phyloP scores from a whole-genome alignment of 2,888 invertebrate species.

The Shargacucullia verbasci region DNA sequence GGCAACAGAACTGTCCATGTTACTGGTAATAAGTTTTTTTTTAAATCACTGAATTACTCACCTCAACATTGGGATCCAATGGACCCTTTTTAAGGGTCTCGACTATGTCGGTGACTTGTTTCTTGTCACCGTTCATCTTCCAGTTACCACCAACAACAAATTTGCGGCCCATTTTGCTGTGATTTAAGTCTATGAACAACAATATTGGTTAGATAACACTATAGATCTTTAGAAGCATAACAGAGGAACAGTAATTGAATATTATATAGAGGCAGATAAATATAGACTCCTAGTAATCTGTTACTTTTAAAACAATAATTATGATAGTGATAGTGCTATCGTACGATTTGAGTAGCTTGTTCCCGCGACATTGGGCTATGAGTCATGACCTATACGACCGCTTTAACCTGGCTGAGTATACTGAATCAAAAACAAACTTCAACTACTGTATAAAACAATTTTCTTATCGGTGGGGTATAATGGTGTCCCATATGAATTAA shows the following conservation, averaged over 20 bases:
- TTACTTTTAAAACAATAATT: neutral
- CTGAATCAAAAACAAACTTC: neutral
- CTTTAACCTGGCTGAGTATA: slow-evolving; percentile 5
- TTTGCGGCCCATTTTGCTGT: slow-evolving; percentile 92
- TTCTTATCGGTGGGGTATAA: too few species aligned
- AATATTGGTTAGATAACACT: neutral
- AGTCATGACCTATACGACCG: slow-evolving; percentile 40
- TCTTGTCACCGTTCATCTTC: slow-evolving; percentile 99
- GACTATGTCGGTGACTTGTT: slow-evolving; percentile 94
- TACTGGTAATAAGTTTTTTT: too few species aligned
- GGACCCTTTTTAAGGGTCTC: slow-evolving; percentile 93
- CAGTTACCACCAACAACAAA: slow-evolving; percentile 99
- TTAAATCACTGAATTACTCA: slow-evolving; percentile 36
- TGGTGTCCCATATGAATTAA: too few species aligned
- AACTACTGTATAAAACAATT: too few species aligned
- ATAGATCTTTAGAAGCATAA: neutral
- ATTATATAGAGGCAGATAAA: neutral
- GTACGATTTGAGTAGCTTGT: neutral
- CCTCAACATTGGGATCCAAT: slow-evolving; percentile 94
- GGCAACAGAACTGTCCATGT: too few species aligned
- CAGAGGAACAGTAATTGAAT: neutral
- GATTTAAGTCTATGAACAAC: slow-evolving; percentile 14
- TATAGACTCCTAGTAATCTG: neutral
- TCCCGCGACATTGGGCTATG: slow-evolving; percentile 9
- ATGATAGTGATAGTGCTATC: slow-evolving; percentile 9